phyloP scores from a whole-genome alignment of 2,113 vertebrate species.

The Ariopsis seemanni region DNA sequence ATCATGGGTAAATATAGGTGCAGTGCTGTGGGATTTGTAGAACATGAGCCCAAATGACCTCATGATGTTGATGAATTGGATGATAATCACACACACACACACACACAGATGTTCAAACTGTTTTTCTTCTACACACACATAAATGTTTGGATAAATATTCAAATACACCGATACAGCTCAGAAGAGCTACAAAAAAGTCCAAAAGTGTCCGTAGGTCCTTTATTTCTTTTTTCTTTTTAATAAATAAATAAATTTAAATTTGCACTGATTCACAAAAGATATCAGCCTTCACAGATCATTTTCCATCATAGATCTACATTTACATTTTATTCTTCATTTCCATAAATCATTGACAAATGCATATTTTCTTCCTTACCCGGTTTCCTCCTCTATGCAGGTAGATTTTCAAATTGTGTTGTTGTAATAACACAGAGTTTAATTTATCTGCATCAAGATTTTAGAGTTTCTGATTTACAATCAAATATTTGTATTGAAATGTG shows the following conservation, averaged over 20 bases:
- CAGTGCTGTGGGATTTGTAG: slow-evolving; percentile 8
- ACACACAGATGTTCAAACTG: background rate
- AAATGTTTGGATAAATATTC: background rate
- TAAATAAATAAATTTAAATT: background rate
- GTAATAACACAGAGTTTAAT: background rate
- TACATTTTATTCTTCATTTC: background rate
- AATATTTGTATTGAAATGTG: background rate
- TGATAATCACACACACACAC: background rate
- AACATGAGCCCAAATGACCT: background rate
- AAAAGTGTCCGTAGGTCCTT: background rate
- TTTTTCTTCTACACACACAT: background rate
- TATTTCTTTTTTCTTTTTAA: background rate
- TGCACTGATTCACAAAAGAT: too few species aligned
- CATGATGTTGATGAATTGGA: background rate
- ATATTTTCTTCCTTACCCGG: background rate
- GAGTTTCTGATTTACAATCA: background rate
- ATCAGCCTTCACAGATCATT: too few species aligned
- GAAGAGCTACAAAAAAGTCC: background rate
- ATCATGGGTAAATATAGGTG: background rate
- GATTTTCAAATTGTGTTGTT: background rate
- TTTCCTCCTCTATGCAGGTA: background rate
- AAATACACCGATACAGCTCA: background rate
- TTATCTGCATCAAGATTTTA: background rate
- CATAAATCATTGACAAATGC: background rate
- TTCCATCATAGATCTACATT: too few species aligned